Evolutionary conservation across 2,797 vertebrate species (phyloP).

Genomic region (Acanthurus lineatus): DNA sequence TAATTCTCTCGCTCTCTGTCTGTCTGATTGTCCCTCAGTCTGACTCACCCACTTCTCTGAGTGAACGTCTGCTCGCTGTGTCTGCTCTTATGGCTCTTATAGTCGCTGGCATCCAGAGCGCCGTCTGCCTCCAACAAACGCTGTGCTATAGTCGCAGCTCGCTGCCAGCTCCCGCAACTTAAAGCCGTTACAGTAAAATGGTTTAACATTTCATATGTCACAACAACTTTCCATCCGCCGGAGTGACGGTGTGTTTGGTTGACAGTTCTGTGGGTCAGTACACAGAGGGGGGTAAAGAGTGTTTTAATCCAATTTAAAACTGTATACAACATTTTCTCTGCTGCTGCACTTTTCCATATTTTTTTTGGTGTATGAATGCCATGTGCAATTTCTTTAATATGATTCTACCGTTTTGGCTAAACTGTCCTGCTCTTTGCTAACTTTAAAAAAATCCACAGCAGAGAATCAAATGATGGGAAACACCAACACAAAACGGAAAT

Average conservation of each 20-base stretch:
- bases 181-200: slow-evolving; percentile 70
- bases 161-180: slow-evolving; percentile 48
- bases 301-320: slow-evolving; percentile 57
- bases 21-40: slow-evolving; percentile 13
- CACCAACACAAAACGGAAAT: slow-evolving; percentile 28
- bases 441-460: slow-evolving; percentile 2
- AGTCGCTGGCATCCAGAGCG: slow-evolving; percentile 8
- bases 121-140: slow-evolving; percentile 38
- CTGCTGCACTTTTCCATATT: slow-evolving; percentile 22
- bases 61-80: slow-evolving; percentile 14
- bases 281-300: slow-evolving; percentile 21
- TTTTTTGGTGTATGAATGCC: slow-evolving; percentile 19
- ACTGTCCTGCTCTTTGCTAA: neutral
- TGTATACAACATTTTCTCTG: slow-evolving; percentile 13
- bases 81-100: slow-evolving; percentile 26
- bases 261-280: slow-evolving; percentile 28
- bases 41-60: slow-evolving; percentile 25
- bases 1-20: slow-evolving; percentile 30
- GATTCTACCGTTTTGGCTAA: slow-evolving; percentile 5
- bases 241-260: slow-evolving; percentile 41
- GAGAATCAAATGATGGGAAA: slow-evolving; percentile 19
- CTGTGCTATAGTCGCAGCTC: neutral
- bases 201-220: slow-evolving; percentile 65
- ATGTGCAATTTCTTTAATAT: slow-evolving; percentile 31
- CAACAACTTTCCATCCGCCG: slow-evolving; percentile 50